Conservation (phyloP, 53 echinoderm and acorn worm genomes). For the Stichopus horrens region DNA sequence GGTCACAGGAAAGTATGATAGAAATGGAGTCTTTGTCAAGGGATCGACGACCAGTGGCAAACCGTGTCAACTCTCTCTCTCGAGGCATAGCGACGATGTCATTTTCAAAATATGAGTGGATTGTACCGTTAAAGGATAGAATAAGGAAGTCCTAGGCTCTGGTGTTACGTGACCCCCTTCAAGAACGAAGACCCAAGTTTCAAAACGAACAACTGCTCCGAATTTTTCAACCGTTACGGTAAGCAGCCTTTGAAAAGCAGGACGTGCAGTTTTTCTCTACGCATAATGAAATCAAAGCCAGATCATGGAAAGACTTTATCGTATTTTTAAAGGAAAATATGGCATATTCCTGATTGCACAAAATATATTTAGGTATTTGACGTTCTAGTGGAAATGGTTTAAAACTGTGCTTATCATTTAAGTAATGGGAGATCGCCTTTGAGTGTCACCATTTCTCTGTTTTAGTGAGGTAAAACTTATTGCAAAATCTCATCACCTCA, state of each 20-base stretch:
- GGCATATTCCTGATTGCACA: constrained; percentile 39
- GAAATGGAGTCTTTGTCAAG: constrained; percentile 38
- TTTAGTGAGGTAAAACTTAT: constrained; percentile 47
- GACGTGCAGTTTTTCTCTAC: constrained; percentile 30
- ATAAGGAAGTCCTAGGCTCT: constrained; percentile 2
- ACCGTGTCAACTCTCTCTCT: neutral
- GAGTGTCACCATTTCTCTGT: neutral
- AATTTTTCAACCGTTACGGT: constrained; percentile 34
- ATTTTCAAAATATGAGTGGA: constrained; percentile 49
- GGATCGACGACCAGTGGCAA: constrained; percentile 45
- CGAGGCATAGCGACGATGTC: constrained; percentile 17
- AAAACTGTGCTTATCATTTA: constrained; percentile 24
- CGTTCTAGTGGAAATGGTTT: constrained; percentile 5
- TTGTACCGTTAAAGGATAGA: constrained; percentile 39
- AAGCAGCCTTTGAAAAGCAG: neutral
- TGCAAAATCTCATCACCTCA: constrained; percentile 43
- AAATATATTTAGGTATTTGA: constrained; percentile 29
- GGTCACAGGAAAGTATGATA: neutral
- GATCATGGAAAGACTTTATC: constrained; percentile 32
- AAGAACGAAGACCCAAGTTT: neutral
- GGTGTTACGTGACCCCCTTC: constrained; percentile 9
- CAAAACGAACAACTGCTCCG: constrained; percentile 47
- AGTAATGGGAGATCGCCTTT: constrained; percentile 39
- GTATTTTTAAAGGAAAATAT: constrained; percentile 39
- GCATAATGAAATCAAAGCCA: constrained; percentile 44